Evolutionary conservation across 2,888 invertebrate species (phyloP).

Genomic region (Trachelus stipa): DNA sequence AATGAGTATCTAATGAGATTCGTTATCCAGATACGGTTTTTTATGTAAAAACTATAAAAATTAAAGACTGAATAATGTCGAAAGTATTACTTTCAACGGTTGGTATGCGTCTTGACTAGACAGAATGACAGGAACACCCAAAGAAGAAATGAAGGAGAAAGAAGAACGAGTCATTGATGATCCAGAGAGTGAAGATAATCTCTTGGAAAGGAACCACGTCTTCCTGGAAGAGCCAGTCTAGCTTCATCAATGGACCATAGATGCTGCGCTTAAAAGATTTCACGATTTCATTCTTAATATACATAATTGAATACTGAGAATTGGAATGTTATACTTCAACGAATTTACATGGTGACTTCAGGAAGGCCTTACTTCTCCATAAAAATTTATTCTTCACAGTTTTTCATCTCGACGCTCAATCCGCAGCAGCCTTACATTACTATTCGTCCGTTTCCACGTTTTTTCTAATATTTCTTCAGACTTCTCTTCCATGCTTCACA

Average conservation of each 20-base stretch:
- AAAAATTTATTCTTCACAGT: slow-evolving; percentile 25
- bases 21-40: neutral
- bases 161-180: neutral
- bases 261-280: neutral
- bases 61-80: neutral
- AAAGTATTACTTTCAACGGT: neutral
- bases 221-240: neutral
- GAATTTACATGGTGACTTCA: slow-evolving; percentile 24
- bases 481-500: slow-evolving; percentile 30
- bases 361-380: slow-evolving; percentile 8
- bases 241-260: neutral
- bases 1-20: neutral
- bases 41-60: neutral
- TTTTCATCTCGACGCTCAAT: neutral
- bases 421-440: neutral
- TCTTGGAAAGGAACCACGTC: neutral
- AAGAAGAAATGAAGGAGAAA: neutral
- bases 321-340: slow-evolving; percentile 36
- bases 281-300: slow-evolving; percentile 43
- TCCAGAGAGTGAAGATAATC: neutral
- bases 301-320: slow-evolving; percentile 33
- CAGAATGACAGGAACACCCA: neutral
- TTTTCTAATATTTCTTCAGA: neutral
- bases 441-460: neutral
- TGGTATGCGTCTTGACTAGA: neutral